phyloP scores from a whole-genome alignment of 2,797 vertebrate species.

The Gymnocypris eckloni region DNA sequence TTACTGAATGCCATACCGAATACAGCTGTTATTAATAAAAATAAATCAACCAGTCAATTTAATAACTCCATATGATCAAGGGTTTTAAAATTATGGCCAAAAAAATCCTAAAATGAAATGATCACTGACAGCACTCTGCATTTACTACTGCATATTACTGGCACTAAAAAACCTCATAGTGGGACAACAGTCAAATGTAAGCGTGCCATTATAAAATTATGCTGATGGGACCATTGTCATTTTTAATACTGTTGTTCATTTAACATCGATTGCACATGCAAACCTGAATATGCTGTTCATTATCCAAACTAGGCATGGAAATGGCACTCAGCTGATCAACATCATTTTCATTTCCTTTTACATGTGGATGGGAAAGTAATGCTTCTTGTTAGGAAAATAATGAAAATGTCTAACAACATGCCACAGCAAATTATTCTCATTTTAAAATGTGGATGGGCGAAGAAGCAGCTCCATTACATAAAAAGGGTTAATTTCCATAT shows the following conservation, averaged over 20 bases:
- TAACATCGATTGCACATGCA: background rate
- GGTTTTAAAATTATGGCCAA: background rate
- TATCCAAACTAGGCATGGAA: constrained; percentile 13
- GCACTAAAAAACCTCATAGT: too few relatives aligned
- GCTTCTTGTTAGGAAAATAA: constrained; percentile 5
- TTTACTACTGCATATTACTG: constrained; percentile 9
- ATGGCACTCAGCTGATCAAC: constrained; percentile 18
- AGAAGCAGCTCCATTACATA: background rate
- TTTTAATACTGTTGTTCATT: background rate
- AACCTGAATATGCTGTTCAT: constrained; percentile 13
- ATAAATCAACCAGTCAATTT: background rate
- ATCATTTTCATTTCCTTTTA: constrained; percentile 5
- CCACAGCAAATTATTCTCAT: background rate
- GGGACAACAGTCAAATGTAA: too few relatives aligned
- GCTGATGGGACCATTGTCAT: background rate
- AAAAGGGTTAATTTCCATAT: constrained; percentile 13
- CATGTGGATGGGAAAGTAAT: constrained; percentile 10
- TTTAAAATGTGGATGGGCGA: background rate
- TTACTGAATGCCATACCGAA: background rate
- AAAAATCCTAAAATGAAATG: background rate
- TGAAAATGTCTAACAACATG: background rate
- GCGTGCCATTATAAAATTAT: background rate
- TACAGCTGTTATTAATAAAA: background rate
- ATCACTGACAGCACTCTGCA: background rate
- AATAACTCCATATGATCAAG: background rate